phyloP scores from a whole-genome alignment of 2,113 vertebrate species.

The Cnemophilus loriae region DNA sequence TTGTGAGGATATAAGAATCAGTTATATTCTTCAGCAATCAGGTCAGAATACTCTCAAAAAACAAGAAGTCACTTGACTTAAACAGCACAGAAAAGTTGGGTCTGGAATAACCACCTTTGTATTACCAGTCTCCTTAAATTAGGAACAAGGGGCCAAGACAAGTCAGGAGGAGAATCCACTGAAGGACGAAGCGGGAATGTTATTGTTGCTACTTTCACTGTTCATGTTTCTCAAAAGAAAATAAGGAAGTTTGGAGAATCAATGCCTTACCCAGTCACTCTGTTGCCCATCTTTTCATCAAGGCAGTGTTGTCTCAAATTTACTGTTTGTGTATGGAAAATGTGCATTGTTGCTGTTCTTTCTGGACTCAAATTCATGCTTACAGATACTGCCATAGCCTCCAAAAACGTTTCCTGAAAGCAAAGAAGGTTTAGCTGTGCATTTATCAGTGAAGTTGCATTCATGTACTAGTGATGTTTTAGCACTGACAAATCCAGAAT shows the following conservation, averaged over 20 bases:
- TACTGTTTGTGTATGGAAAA: neutral
- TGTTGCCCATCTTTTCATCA: neutral
- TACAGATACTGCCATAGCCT: neutral
- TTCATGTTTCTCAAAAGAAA: neutral
- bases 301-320: neutral
- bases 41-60: neutral
- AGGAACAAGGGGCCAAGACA: neutral
- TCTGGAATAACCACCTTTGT: neutral
- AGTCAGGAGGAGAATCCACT: neutral
- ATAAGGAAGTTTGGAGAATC: neutral
- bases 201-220: neutral
- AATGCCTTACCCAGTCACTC: neutral
- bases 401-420: neutral
- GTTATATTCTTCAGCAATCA: neutral
- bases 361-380: neutral
- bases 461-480: neutral
- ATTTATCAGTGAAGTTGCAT: neutral
- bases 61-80: neutral
- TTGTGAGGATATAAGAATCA: neutral
- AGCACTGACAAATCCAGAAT: constrained; percentile 23
- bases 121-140: neutral
- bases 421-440: neutral
- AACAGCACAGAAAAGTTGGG: neutral
- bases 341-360: neutral
- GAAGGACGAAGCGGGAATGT: neutral